Base-by-base conservation (phyloP, 2,888 invertebrate genomes). In the Dysmachus trigonus region DNA sequence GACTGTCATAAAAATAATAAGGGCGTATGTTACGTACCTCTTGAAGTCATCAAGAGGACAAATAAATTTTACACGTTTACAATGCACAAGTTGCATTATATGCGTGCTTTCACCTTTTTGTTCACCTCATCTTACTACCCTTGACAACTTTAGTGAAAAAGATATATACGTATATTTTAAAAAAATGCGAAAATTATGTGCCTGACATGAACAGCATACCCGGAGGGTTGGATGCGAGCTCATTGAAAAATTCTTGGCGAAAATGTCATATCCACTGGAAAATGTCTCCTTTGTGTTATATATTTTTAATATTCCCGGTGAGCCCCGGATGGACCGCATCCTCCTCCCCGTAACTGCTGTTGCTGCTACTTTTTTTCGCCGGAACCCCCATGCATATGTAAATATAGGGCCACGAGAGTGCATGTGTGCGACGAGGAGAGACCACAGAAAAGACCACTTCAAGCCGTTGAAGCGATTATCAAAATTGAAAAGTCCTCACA, bases 401-500 rank as follows among this genome's bases (percentile, higher is more conserved):
- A 62, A 22, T 27, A 62, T 22, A 62, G 10, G 10, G 10, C 10
- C 62, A 62, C 62, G 13, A 3, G 51, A 62, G 62, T 77, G 27
- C 22, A 77, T 47, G 38, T 76, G 38, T 76, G 22, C 10, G 27
- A 47, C n/a, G 27, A 77, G 38, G 27, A 77, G 27, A 77, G 10
- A 77, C 73, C n/a, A 47, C 33, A 77, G 18, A 47, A 82, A 51
- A 30, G 38, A 83, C 83, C 83, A 83, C 83, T 83, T 72, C 41
- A 83, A 83, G 83, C 71, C 41, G 53, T 71, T 38, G 72, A 79
- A 86, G 81, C 81, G 79, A 81, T 86, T 81, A 86, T 86, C 86
- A 86, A 86, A 86, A 86, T 86, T 86, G 86, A 86, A 86, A 86
- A 86, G 86, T 86, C 86, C 81, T 86, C 81, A 73, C 73, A 79